phyloP scores from a whole-genome alignment of 2,797 vertebrate genomes.

The Threskiornis aethiopicus region DNA sequence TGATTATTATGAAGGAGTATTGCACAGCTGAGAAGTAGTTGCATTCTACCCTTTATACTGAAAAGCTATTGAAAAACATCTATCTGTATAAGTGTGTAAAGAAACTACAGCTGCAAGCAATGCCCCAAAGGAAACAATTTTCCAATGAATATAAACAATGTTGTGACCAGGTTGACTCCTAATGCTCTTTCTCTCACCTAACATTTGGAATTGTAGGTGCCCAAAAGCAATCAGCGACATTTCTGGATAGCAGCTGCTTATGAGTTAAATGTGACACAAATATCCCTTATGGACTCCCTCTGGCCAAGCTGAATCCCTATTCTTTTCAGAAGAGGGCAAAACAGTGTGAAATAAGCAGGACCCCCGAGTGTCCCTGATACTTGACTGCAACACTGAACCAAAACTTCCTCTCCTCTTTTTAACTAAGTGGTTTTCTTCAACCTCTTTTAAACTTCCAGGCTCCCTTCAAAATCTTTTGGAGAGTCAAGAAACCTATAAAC shows the following conservation, averaged over 20 bases:
- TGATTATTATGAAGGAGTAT: neutral
- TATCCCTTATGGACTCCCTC: too few species aligned
- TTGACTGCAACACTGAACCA: neutral
- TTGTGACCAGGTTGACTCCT: neutral
- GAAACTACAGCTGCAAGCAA: neutral
- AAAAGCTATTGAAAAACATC: fast-evolving
- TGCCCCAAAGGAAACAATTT: neutral
- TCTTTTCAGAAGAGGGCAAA: neutral
- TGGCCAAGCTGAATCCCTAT: neutral
- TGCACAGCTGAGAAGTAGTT: neutral
- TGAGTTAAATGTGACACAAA: neutral
- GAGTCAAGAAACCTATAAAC: neutral
- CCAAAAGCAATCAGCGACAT: neutral
- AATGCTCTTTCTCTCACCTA: neutral
- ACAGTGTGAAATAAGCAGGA: neutral
- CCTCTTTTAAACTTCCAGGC: neutral
- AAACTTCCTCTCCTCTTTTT: neutral
- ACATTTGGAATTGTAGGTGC: neutral
- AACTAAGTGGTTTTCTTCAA: neutral
- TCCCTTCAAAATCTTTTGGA: neutral
- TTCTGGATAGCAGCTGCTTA: neutral
- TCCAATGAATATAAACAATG: neutral
- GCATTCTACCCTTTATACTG: neutral
- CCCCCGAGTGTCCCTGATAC: neutral
- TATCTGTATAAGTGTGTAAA: neutral